Evolutionary conservation across 2,888 invertebrate genomes (phyloP), one percentile per base, ranked within the genome.

Genomic region (Lumbricus terrestris): DNA sequence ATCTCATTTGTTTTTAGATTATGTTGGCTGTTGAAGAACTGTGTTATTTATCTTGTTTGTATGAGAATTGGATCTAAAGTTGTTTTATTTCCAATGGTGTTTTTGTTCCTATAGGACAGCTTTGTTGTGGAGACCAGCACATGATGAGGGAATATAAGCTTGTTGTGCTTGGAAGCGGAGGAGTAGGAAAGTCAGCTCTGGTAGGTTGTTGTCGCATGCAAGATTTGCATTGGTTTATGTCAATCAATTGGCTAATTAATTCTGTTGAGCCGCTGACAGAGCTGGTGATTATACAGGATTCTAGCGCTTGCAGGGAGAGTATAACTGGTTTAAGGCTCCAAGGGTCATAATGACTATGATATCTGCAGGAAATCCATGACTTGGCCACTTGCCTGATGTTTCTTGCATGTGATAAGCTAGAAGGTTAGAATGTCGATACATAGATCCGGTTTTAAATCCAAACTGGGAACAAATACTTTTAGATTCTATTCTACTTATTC

Each of bases 141-240:
- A 85, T 20, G 37, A 99, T 99, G 99, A 97, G 99, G 96, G 99
- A 99, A 96, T 99, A 99, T 96, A 99, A 99, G 96, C 98, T 99
- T 96, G 99, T 99, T 93, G 99, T 99, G 94, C 96, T 99, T 95
- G 99, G 99, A 94, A 98, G 98, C 95, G 99, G 99, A 95, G 99
- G 99, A 96, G 99, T 99, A 94, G 99, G 99, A 95, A 99, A 99
- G 96, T 98, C 98, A 94, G 98, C 98, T 95, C 96, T 98, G 95
- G 95, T 96, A 92, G 93, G 94, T 93, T 20, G n/a, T 37, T 3
- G n/a, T 37, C 20, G 5, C 29, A 34, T 69, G n/a, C n/a, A 69
- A 69, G 37, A 85, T 90, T 38, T 90, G 35, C 88, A 29, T 29
- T 69, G 29, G 35, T 69, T 89, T 69, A 23, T 82, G 15, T n/a